These are phyloP conservation scores for Argyra leucocephala DNA, from an alignment of 2,888 invertebrate genomes.

Conservation along the genomic window DNA sequence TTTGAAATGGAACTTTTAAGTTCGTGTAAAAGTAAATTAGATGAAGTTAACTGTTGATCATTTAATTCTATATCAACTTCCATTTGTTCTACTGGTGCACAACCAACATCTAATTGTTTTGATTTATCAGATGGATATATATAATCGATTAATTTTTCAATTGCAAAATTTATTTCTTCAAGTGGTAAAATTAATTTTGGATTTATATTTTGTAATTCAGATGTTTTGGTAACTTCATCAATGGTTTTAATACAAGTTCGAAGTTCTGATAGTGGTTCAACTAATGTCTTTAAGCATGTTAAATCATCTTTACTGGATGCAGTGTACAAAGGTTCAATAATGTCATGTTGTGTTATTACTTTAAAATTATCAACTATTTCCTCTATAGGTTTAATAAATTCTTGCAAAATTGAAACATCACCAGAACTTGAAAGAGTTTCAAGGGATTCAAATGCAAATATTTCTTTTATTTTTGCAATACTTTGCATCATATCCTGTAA, in stretches of 20 bases:
- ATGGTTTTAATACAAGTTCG: slow-evolving; percentile 28
- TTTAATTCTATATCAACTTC: slow-evolving; percentile 18
- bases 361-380: slow-evolving; percentile 24
- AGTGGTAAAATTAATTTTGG: slow-evolving; percentile 1
- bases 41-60: slow-evolving; percentile 23
- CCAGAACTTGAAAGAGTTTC: slow-evolving; percentile 20
- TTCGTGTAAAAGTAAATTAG: slow-evolving; percentile 30
- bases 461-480: slow-evolving; percentile 35
- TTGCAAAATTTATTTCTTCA: background rate
- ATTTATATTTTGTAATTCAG: background rate
- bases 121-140: background rate
- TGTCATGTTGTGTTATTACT: slow-evolving; percentile 36
- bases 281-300: slow-evolving; percentile 22
- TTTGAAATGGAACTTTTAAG: slow-evolving; percentile 34
- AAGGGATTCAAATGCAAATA: slow-evolving; percentile 22
- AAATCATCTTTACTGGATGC: slow-evolving; percentile 22
- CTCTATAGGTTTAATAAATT: slow-evolving; percentile 28
- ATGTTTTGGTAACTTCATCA: background rate
- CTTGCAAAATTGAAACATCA: slow-evolving; percentile 28
- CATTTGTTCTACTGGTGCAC: background rate
- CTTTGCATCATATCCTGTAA: slow-evolving; percentile 35
- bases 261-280: slow-evolving; percentile 27
- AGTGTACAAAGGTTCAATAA: slow-evolving; percentile 38
- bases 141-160: background rate
- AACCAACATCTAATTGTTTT: background rate